phyloP scores from a whole-genome alignment of 2,888 invertebrate species.

The Halictus quadricinctus region DNA sequence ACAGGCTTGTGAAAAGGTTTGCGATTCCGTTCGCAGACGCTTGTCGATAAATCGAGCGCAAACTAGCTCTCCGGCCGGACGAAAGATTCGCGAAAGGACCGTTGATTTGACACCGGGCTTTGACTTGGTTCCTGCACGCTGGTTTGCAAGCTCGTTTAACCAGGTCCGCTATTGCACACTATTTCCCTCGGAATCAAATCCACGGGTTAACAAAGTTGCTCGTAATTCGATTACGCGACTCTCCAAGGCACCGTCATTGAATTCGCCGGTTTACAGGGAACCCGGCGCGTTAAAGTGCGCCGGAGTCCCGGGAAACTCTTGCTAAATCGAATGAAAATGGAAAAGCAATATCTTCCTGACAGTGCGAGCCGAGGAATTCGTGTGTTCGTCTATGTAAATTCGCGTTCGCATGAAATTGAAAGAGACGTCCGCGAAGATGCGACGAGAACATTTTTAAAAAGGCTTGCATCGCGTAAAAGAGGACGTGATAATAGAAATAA shows the following conservation, averaged over 20 bases:
- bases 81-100: not conserved
- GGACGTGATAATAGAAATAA: too few relatives aligned
- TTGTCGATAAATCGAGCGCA: not conserved
- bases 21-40: not conserved
- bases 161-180: not conserved
- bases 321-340: not conserved
- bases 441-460: not conserved
- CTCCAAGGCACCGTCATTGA: not conserved
- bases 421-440: not conserved
- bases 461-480: too few relatives aligned
- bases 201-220: slow-evolving; percentile 26
- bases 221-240: slow-evolving; percentile 34
- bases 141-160: slow-evolving; percentile 17
- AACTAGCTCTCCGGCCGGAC: not conserved
- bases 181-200: slow-evolving; percentile 29
- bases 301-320: not conserved
- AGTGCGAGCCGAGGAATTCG: not conserved
- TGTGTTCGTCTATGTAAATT: not conserved
- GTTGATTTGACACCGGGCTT: not conserved
- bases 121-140: not conserved
- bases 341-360: not conserved
- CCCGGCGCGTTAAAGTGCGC: not conserved
- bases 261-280: not conserved
- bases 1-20: not conserved
- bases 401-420: not conserved